Evolutionary conservation across 2,888 invertebrate species (phyloP).

Genomic region (Orgyia antiqua): DNA sequence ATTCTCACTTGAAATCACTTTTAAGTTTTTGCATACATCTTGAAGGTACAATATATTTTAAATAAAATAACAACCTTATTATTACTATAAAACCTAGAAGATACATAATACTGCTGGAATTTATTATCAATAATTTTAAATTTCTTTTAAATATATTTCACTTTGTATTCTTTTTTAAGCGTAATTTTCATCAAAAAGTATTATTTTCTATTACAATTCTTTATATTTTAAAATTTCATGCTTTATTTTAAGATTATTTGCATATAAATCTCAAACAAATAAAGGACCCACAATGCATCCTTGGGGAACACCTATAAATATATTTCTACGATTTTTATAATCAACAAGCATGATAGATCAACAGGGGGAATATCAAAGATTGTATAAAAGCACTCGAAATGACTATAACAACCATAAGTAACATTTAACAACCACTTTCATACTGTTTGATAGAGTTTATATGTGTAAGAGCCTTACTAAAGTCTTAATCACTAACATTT

Average conservation of each 20-base stretch:
- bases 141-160: too few species aligned
- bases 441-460: constrained; percentile 23
- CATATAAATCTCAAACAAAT: too few species aligned
- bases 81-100: constrained; percentile 1
- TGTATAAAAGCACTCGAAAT: constrained; percentile 51
- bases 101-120: constrained; percentile 19
- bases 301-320: constrained; percentile 25
- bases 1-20: constrained; percentile 74
- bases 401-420: constrained; percentile 50
- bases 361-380: constrained; percentile 40
- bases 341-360: constrained; percentile 42
- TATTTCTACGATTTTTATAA: constrained; percentile 17
- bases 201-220: too few species aligned
- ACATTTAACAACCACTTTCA: constrained; percentile 50
- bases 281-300: constrained; percentile 22
- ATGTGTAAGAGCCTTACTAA: constrained; percentile 2
- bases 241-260: too few species aligned
- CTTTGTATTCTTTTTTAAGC: too few species aligned
- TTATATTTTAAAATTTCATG: too few species aligned
- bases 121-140: constrained; percentile 1
- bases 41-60: constrained; percentile 19
- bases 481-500: neutral
- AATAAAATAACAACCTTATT: constrained; percentile 4
- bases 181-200: too few species aligned
- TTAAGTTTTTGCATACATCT: constrained; percentile 55